Evolutionary conservation across 2,888 invertebrate species (phyloP).

Genomic region (Hipparchia sbordonii): DNA sequence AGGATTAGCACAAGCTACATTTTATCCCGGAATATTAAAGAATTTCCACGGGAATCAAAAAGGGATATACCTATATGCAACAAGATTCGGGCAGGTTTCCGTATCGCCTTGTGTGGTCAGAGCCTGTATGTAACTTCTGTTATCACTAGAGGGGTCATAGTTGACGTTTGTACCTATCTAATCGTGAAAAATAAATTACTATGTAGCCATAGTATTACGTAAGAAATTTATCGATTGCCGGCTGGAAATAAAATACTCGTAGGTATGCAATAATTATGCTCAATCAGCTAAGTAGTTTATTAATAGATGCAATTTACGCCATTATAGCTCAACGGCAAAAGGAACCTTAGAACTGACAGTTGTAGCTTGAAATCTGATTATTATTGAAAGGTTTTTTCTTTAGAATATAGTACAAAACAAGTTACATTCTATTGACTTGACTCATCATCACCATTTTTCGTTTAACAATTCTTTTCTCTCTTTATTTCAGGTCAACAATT

Average conservation of each 20-base stretch:
- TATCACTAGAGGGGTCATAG: slow-evolving; percentile 45
- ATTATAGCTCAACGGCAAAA: background rate
- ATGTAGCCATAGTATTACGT: slow-evolving; percentile 33
- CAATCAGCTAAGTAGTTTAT: background rate
- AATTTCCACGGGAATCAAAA: too few relatives aligned
- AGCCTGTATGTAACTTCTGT: slow-evolving; percentile 22
- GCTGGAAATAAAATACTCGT: background rate
- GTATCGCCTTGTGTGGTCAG: background rate
- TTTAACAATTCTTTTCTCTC: slow-evolving; percentile 41
- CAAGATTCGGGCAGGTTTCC: too few relatives aligned
- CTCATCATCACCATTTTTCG: background rate
- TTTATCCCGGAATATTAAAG: too few relatives aligned
- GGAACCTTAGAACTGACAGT: background rate
- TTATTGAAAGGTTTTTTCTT: too few relatives aligned
- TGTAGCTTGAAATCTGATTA: background rate
- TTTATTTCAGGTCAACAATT: slow-evolving; percentile 90
- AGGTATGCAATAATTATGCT: background rate
- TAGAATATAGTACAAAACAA: background rate
- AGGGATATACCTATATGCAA: too few relatives aligned
- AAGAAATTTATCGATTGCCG: slow-evolving; percentile 18
- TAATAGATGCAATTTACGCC: background rate
- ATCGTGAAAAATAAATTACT: slow-evolving; percentile 36
- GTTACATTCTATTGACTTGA: too few relatives aligned
- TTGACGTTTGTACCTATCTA: slow-evolving; percentile 37
- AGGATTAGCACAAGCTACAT: too few relatives aligned